Conservation (phyloP, 2,113 vertebrate genomes). For the Indri indri region DNA sequence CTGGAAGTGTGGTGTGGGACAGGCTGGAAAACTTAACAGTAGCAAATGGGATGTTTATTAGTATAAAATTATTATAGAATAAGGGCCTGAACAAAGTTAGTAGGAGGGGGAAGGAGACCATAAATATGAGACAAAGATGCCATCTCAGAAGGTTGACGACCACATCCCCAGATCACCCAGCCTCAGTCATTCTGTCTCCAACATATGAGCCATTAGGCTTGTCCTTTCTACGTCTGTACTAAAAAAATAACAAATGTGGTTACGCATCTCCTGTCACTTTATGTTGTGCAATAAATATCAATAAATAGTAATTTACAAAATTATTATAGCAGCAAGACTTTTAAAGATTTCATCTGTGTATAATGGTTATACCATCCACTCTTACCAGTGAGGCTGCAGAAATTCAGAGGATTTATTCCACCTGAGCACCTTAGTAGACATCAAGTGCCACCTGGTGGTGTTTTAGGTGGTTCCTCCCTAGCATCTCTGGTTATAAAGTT, state of each 20-base stretch:
- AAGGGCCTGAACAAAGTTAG: neutral
- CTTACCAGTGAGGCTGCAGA: neutral
- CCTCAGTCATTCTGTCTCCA: neutral
- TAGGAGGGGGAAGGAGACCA: neutral
- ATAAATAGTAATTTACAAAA: neutral
- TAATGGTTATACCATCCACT: neutral
- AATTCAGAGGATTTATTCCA: neutral
- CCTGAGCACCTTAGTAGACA: neutral
- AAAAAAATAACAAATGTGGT: neutral
- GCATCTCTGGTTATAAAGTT: neutral
- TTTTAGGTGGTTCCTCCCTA: rapidly evolving
- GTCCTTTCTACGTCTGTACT: neutral
- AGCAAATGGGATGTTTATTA: neutral
- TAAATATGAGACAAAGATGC: neutral
- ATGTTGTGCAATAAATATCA: neutral
- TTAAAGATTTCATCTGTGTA: neutral
- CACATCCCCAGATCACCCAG: too few species aligned
- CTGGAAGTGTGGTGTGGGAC: neutral
- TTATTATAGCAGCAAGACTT: neutral
- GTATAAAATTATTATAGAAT: neutral
- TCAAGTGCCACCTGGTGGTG: constrained; percentile 26
- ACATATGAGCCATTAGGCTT: neutral
- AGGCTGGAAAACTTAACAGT: neutral
- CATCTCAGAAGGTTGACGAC: neutral
- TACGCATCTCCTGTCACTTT: neutral